Evolutionary conservation across 2,797 vertebrate species (phyloP).

Genomic region (Tapera naevia): DNA sequence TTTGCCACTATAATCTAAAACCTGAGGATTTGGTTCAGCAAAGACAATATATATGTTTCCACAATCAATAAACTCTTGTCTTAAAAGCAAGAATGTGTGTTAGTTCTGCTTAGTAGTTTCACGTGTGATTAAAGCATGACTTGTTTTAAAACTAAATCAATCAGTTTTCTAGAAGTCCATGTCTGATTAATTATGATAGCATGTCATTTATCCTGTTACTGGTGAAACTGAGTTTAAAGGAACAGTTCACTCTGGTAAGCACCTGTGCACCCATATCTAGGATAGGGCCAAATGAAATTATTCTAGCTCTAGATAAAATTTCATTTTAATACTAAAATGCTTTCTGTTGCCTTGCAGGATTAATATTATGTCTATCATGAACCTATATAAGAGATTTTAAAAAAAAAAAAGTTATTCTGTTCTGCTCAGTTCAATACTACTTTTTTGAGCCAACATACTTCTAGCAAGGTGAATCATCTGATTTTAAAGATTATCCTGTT

Average conservation of each 20-base stretch:
- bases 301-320: not conserved
- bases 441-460: not conserved
- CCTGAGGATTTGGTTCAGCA: not conserved
- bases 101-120: not conserved
- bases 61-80: not conserved
- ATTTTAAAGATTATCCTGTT: not conserved
- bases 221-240: not conserved
- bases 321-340: not conserved
- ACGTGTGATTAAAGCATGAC: not conserved
- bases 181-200: not conserved
- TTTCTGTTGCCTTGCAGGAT: not conserved
- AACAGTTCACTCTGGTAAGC: not conserved
- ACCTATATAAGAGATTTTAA: not conserved
- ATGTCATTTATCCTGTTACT: not conserved
- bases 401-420: not conserved
- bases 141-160: not conserved
- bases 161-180: not conserved
- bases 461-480: not conserved
- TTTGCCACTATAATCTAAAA: not conserved
- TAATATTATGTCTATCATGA: not conserved
- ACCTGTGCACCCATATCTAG: accelerated
- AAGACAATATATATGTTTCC: not conserved
- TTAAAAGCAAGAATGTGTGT: not conserved
- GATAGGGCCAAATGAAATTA: not conserved
- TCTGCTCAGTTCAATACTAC: not conserved